Evolutionary conservation across 1,140 invertebrate genomes (phyloP), one percentile per base, ranked within the genome.

Genomic region (Stegodyphus dumicola): DNA sequence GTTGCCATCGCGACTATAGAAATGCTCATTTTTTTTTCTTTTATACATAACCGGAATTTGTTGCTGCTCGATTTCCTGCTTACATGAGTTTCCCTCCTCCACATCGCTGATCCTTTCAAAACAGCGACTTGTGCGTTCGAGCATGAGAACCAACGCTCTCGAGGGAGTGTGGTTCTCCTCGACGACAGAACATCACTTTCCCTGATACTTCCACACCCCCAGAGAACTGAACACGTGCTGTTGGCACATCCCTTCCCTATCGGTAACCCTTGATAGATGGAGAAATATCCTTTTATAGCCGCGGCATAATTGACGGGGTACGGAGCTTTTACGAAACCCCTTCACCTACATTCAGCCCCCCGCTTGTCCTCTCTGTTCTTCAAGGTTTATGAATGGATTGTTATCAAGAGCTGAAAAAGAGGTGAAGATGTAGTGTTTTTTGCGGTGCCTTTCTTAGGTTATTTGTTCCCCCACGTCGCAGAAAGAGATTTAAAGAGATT

Each of bases 261-360:
- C 33, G 33, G 48, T 52, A 33, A 33, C 33, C 33, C 33, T 15
- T 73, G 70, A 73, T 73, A 53, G 70, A 73, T 73, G 70, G 70
- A 73, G 70, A 73, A 73, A 52, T 73, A 73, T 33, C 33, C 33
- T 33, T 33, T 33, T 33, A 33, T 52, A 73, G 51, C 70, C 48
- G 49, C n/a, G 70, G 70, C 49, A 52, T 73, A 73, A 73, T 73
- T 73, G 70, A 73, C 70, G 70, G 70, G 70, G 70, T 73, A 53
- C 53, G 70, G 49, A 48, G 18, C 18, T 10, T 17, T 52, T 49
- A 52, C 70, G 13, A 51, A 52, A 48, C 69, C 18, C 33, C 33
- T 33, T 33, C 33, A 33, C 33, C 33, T 33, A 33, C 33, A 33
- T 33, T 33, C 33, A 33, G 33, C 33, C 33, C 33, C 33, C 33